Conservation (phyloP, 92 coral and sea anemone species). For the Porites evermanni region DNA sequence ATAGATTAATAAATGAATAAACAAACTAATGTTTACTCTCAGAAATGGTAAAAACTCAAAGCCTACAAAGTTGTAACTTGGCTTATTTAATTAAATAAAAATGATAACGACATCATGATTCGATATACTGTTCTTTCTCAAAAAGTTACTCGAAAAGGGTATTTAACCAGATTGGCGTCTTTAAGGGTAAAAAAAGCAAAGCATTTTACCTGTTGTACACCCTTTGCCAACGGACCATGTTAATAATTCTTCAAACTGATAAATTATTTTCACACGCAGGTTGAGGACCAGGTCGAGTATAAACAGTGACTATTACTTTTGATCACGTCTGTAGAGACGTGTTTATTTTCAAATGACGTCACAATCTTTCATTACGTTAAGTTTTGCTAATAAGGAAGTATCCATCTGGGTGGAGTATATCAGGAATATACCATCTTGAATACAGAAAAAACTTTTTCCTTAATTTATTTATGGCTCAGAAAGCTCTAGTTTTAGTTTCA, state of each 20-base stretch:
- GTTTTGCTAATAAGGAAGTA: not conserved
- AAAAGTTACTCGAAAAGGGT: too few relatives aligned
- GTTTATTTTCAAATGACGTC: not conserved
- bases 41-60: too few relatives aligned
- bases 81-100: too few relatives aligned
- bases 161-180: too few relatives aligned
- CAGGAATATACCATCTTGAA: not conserved
- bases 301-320: constrained; percentile 12
- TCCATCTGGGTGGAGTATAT: not conserved
- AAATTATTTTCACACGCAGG: too few relatives aligned
- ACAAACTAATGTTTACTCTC: too few relatives aligned
- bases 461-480: not conserved
- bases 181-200: too few relatives aligned
- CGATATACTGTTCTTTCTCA: too few relatives aligned
- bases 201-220: not conserved
- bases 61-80: too few relatives aligned
- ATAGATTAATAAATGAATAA: too few relatives aligned
- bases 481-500: not conserved
- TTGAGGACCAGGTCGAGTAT: not conserved
- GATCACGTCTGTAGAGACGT: not conserved
- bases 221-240: constrained; percentile 27
- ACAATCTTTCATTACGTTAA: not conserved
- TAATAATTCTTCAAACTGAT: not conserved
- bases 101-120: too few relatives aligned
- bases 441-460: not conserved